Base-by-base conservation (phyloP, 2,113 vertebrate species). In the Grantiella picta region DNA sequence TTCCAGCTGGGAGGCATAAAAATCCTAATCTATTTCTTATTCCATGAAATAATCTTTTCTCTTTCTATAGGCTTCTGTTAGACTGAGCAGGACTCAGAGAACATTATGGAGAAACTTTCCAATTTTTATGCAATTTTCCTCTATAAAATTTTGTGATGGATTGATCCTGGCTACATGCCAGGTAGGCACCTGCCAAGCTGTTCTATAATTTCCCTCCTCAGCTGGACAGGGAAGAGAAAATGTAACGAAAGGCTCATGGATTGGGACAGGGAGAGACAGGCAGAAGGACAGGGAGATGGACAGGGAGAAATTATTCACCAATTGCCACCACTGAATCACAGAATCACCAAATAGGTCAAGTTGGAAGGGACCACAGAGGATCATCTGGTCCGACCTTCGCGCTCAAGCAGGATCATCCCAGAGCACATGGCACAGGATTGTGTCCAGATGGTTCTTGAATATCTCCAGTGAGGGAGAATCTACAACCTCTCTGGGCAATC, bases 211-310 rank as follows among this genome's bases (percentile, higher is more conserved):
- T 16, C 5, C 4, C 11, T 3, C 3, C 7, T 82, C 13, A 53
- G 10, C 8, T 35, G 35, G 16, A 44, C n/a, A 29, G 7, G 5
- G 10, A 29, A 70, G 14, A 86, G 6, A 56, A 93, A 91, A 65
- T 29, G 15, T 5, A 40, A 25, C 0, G 0, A n/a, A 49, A 54
- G 7, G 2, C 21, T 47, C 0, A 0, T 47, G 20, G 22, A 3
- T 36, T 2, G 0, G 40, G 38, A 38, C 38, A 38, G 38, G 38
- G 38, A 38, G 38, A 38, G 40, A 35, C 38, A 38, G 38, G 36
- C 10, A 35, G 35, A 44, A 79, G 4, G 8, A 27, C 38, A 68
- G 16, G 40, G 40, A 35, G 35, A 44, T 75, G 4, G 8, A 27
- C 38, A 68, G 16, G 4, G 4, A 68, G 8, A 49, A 8, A 69